Evolutionary conservation across 1,140 invertebrate genomes (phyloP), one percentile per base, ranked within the genome.

Genomic region (Doryteuthis pealeii): DNA sequence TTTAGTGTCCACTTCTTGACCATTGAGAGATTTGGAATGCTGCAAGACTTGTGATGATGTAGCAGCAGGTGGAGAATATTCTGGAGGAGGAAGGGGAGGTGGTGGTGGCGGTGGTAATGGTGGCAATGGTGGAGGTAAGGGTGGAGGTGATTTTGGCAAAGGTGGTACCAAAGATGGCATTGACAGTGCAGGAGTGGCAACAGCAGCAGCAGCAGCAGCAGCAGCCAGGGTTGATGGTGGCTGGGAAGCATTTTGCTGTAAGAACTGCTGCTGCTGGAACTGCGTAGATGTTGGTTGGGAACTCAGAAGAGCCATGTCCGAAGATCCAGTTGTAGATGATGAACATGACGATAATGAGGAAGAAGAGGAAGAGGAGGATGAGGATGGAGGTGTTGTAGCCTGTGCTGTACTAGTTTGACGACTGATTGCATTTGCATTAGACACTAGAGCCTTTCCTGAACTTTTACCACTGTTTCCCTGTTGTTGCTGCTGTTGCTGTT

Each of bases 51-150:
- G 70, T 54, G 70, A 49, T 12, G 30, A 28, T 33, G 31, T 35
- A 26, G 72, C 32, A 31, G 74, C 70, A 76, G 80, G 90, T 90
- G 5, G 83, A 54, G 85, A 79, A 78, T 84, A 83, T 12, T 84
- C 78, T 31, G 86, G 82, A 33, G 68, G 10, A 2, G 86, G 85
- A 32, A 87, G n/a, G 35, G 70, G 84, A 66, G 84, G 81, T 78
- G 85, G 84, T 8, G 84, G 74, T 31, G 87, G 83, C 43, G 68
- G 54, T 4, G 86, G 86, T n/a, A 87, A 31, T 30, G 75, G 54
- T 32, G 67, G 28, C 22, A 65, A 75, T 66, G 28, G 70, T 73
- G 71, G 40, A 12, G 26, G 45, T 68, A 71, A 58, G 33, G 66
- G 26, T 28, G 71, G 43, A 68, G 73, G 35, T 66, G 72, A 72